A percentile compares a stretch with the other conserved stretches of the same genome.
phyloP scores from a whole-genome alignment of 2,113 vertebrate genomes.

The Chlorodrepanis virens region DNA sequence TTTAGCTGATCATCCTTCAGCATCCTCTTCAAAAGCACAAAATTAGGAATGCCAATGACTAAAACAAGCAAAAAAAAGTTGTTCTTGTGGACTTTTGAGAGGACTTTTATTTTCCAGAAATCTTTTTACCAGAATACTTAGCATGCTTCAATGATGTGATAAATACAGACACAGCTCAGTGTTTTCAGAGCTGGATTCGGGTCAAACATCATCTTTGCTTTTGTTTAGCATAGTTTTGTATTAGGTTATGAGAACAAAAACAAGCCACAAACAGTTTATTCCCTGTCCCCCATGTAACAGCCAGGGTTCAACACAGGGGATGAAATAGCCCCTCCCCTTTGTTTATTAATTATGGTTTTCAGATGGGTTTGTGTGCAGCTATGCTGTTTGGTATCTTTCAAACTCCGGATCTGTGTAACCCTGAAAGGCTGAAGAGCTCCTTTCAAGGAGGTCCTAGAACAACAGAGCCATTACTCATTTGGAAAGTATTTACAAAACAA shows the following conservation, averaged over 20 bases:
- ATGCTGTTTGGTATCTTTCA: not conserved
- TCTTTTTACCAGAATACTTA: conserved; percentile 34
- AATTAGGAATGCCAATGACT: not conserved
- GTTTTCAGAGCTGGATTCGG: not conserved
- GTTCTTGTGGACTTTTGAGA: not conserved
- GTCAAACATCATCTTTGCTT: conserved; percentile 56
- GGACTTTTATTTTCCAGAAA: not conserved
- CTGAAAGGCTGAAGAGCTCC: not conserved
- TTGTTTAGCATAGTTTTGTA: conserved; percentile 46
- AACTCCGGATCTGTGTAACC: not conserved
- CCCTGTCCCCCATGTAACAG: not conserved
- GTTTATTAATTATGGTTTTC: not conserved
- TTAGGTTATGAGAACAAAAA: conserved; percentile 44
- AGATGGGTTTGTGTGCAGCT: not conserved
- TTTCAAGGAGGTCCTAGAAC: conserved; percentile 17
- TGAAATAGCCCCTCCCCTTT: not conserved
- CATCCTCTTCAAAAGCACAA: not conserved
- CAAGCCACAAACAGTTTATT: conserved; percentile 33
- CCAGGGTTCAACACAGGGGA: not conserved
- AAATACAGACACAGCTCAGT: conserved; percentile 24
- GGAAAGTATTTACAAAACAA: conserved; percentile 39
- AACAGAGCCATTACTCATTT: conserved; percentile 16
- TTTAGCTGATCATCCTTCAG: not conserved
- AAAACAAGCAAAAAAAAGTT: not conserved
- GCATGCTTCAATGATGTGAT: conserved; percentile 21